Conservation (phyloP, 30 jellyfish, hydroid and myxozoan species). For the Thelohanellus kitauei region DNA sequence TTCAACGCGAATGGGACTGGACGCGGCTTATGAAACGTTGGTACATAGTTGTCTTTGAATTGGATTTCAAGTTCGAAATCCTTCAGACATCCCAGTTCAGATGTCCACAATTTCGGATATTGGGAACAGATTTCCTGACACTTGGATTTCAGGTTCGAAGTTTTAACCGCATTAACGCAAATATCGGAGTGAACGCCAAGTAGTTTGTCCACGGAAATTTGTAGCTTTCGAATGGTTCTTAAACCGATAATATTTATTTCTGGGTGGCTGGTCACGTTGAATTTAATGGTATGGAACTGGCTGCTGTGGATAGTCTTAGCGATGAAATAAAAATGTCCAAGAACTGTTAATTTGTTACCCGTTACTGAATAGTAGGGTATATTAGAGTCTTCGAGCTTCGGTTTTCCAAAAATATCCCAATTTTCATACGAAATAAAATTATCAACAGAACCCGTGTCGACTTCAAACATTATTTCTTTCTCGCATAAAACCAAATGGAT, state of each 20-base stretch:
- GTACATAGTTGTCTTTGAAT: too few relatives aligned
- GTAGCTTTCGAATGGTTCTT: slow-evolving; percentile 2
- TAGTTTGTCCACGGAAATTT: slow-evolving; percentile 5
- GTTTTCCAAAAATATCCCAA: slow-evolving; percentile 9
- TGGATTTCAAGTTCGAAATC: slow-evolving; percentile 15
- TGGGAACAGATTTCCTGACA: slow-evolving; percentile 2
- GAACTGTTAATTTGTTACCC: too few relatives aligned
- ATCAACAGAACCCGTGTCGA: slow-evolving; percentile 8
- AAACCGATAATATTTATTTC: slow-evolving; percentile 7
- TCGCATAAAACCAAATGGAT: too few relatives aligned
- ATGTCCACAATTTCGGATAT: slow-evolving; percentile 2
- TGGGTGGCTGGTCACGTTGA: slow-evolving; percentile 3
- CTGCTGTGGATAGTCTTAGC: slow-evolving; percentile 1
- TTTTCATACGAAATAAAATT: neutral
- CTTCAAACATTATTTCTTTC: too few relatives aligned
- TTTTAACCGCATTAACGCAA: neutral
- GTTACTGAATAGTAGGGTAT: too few relatives aligned
- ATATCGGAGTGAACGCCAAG: slow-evolving; percentile 1
- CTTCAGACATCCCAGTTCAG: slow-evolving; percentile 5
- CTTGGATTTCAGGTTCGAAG: too few relatives aligned
- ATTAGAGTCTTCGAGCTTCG: too few relatives aligned
- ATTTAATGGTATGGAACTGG: neutral
- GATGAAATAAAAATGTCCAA: slow-evolving; percentile 1
- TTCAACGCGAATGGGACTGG: too few relatives aligned
- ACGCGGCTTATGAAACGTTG: too few relatives aligned